phyloP scores from a whole-genome alignment of 2,797 vertebrate species.

The Synanceia verrucosa region DNA sequence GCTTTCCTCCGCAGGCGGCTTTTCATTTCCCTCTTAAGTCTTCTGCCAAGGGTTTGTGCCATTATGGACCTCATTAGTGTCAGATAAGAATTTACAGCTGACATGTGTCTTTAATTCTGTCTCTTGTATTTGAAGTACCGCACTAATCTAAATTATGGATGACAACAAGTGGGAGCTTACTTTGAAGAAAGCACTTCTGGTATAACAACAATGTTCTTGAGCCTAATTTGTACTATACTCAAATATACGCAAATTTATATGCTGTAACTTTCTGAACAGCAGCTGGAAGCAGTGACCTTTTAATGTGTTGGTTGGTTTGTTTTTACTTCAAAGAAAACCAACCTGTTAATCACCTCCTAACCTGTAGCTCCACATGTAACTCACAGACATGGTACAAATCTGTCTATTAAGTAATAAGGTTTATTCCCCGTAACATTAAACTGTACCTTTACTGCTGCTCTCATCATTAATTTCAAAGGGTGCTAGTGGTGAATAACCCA shows the following conservation, averaged over 20 bases:
- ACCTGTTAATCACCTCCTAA: neutral
- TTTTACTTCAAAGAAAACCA: neutral
- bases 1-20: conserved; percentile 29
- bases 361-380: neutral
- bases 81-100: conserved; percentile 34
- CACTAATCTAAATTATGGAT: conserved; percentile 7
- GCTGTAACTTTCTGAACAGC: no score
- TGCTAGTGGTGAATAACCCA: neutral
- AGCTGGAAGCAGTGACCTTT: neutral
- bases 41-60: conserved; percentile 33
- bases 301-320: neutral
- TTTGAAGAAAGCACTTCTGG: conserved; percentile 3
- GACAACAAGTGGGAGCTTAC: neutral
- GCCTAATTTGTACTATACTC: neutral
- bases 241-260: no score
- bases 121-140: conserved; percentile 19
- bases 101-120: conserved; percentile 9
- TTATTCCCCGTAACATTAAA: neutral
- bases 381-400: neutral
- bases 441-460: neutral
- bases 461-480: neutral
- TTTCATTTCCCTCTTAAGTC: conserved; percentile 34
- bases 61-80: conserved; percentile 46
- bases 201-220: neutral
- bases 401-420: neutral